Evolutionary conservation across 2,888 invertebrate genomes (phyloP), one percentile per base, ranked within the genome.

Genomic region (Colletes collaris): DNA sequence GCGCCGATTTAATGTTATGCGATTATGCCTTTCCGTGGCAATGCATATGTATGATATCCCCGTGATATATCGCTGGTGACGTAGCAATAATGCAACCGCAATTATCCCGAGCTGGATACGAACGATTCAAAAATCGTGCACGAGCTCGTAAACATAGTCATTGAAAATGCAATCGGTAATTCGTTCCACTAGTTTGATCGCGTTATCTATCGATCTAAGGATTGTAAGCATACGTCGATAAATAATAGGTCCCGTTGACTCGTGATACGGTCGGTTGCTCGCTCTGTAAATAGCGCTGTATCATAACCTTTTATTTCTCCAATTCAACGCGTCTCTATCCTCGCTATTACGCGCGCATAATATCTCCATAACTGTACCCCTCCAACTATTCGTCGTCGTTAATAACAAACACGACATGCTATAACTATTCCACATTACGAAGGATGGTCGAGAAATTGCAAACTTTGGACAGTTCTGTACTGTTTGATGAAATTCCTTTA

Each of bases 21-120:
- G 79, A 75, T 83, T 83, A 81, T 82, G 87, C 84, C 75, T 83
- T 84, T 84, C 85, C 82, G 76, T 76, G 67, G 86, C 83, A 83
- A 89, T 90, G 88, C 90, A 92, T 89, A 88, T 89, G 85, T 82
- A 88, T 90, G 88, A 85, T 81, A 86, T 70, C 53, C 75, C 44
- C 10, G 74, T 89, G 91, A 92, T 90, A 86, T 90, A 92, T 91
- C 86, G 87, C 89, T 80, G 86, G 85, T 90, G 91, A 92, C 91
- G 89, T 78, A 89, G 88, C 90, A 90, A 91, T 91, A 91, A 92
- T 89, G 88, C 88, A 81, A 84, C 90, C 89, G 82, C 90, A 92
- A 92, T 92, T 92, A 90, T 89, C 87, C 80, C 69, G 74, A 60
- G 49, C 37, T 19, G 37, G 59, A 70, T 58, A 64, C 46, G n/a